Percentiles rank a stretch among this genome's conserved stretches.
phyloP scores from a whole-genome alignment of 2,888 invertebrate species.

The Phytoseiulus persimilis region DNA sequence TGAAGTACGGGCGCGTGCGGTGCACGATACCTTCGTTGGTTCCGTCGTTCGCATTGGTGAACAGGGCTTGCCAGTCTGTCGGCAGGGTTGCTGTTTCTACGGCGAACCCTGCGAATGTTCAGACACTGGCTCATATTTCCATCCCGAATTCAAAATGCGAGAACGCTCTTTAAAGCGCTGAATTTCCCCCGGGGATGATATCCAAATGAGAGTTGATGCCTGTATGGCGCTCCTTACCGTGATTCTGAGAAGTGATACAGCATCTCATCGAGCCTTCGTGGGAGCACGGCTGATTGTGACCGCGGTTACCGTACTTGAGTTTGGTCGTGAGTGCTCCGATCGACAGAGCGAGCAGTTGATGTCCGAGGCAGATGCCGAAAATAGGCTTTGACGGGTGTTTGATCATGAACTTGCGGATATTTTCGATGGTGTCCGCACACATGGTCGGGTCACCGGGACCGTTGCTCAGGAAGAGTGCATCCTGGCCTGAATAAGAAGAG shows the following conservation, averaged over 20 bases:
- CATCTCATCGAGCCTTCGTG: constrained; percentile 78
- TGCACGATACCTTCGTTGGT: constrained; percentile 96
- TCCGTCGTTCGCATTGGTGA: constrained; percentile 88
- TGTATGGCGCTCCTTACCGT: constrained; percentile 56
- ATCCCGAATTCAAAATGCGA: no score
- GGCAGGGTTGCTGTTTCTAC: constrained; percentile 69
- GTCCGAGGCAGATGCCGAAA: constrained; percentile 97
- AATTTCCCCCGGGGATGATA: no score
- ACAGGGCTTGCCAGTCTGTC: constrained; percentile 73
- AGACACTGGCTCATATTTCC: no score
- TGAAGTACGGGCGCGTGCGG: constrained; percentile 72
- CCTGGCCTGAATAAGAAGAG: constrained; percentile 58
- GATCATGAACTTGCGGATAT: constrained; percentile 58
- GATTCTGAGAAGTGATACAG: constrained; percentile 97
- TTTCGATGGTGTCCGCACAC: constrained; percentile 66
- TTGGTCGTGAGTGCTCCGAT: constrained; percentile 85
- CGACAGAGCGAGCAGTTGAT: constrained; percentile 86
- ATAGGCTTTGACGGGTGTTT: constrained; percentile 62
- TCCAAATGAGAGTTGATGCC: no score
- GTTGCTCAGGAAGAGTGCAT: constrained; percentile 92
- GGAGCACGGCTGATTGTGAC: constrained; percentile 93
- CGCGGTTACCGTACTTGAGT: constrained; percentile 96
- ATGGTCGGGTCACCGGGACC: constrained; percentile 91
- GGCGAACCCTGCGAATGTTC: constrained; percentile 60
- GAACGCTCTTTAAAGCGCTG: no score